A percentile compares a stretch with the other conserved stretches of the same genome.
Conservation (phyloP, 2,888 invertebrate species). For the Caenorhabditis imperialis region DNA sequence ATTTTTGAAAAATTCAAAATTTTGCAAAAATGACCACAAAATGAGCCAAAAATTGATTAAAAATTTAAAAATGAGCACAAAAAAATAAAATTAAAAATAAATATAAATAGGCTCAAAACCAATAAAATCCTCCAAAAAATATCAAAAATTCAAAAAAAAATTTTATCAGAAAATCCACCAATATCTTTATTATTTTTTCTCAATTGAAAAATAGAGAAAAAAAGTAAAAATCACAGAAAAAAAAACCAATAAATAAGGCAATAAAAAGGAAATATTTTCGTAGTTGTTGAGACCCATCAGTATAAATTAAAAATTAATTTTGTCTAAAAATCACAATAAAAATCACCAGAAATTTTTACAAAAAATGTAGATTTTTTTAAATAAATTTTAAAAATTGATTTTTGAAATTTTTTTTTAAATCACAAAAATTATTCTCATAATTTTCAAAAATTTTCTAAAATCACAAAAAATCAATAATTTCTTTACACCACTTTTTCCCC, state of each 20-base stretch:
- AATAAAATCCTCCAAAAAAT: background rate
- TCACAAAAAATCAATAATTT: background rate
- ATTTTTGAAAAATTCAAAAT: too few relatives aligned
- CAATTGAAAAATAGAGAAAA: constrained; percentile 1
- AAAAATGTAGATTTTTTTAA: too few relatives aligned
- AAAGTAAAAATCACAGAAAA: background rate
- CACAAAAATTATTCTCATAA: too few relatives aligned
- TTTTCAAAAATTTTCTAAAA: background rate
- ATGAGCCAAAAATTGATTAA: too few relatives aligned
- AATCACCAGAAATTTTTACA: constrained; percentile 7
- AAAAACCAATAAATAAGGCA: background rate
- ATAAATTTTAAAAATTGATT: too few relatives aligned
- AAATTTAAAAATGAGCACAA: constrained; percentile 1
- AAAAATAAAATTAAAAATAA: constrained; percentile 17
- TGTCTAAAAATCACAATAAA: background rate
- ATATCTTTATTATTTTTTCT: too few relatives aligned
- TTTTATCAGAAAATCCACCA: background rate
- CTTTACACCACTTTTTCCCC: background rate
- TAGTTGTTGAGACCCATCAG: constrained; percentile 18
- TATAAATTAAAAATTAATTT: constrained; percentile 8
- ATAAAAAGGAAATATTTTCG: too few relatives aligned
- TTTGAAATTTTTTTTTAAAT: background rate
- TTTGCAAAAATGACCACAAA: too few relatives aligned
- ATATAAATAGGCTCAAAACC: constrained; percentile 6
- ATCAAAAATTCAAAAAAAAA: constrained; percentile 8